Evolutionary conservation across 2,888 invertebrate species (phyloP).

Genomic region (Leptopterna dolabrata): DNA sequence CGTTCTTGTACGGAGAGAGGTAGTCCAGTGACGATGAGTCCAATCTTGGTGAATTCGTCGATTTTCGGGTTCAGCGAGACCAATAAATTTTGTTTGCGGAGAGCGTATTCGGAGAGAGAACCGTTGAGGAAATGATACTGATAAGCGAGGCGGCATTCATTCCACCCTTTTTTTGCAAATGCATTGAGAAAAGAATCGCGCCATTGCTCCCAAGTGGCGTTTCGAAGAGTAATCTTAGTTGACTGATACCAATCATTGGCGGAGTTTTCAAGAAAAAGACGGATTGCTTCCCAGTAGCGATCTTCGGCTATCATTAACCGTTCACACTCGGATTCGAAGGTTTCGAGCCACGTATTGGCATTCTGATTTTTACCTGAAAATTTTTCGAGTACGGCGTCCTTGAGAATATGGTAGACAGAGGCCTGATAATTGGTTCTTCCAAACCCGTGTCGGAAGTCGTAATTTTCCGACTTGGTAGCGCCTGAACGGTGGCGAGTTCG

Average conservation of each 20-base stretch:
- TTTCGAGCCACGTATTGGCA: not conserved
- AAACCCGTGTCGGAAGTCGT: not conserved
- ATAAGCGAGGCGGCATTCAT: not conserved
- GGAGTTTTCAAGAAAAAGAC: not conserved
- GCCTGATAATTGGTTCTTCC: not conserved
- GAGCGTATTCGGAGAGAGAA: not conserved
- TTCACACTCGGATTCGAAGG: not conserved
- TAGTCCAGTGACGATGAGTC: not conserved
- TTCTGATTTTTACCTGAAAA: not conserved
- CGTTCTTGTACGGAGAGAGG: not conserved
- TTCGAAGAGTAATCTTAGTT: not conserved
- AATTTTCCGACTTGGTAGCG: not conserved
- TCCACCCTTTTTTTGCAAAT: not conserved
- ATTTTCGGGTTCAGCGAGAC: not conserved
- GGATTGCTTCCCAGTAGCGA: conserved; percentile 9
- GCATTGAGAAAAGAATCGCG: not conserved
- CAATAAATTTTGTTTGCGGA: conserved; percentile 14
- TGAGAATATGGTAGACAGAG: not conserved
- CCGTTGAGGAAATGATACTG: not conserved
- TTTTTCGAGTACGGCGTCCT: not conserved
- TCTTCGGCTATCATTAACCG: not conserved
- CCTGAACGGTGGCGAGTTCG: not conserved
- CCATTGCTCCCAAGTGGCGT: not conserved
- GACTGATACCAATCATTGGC: not conserved
- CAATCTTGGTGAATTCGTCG: not conserved